Percentiles rank a stretch among this genome's conserved stretches.
These are phyloP conservation scores for Drosophila kikkawai DNA, from an alignment of 1,140 invertebrate genomes.

Conservation along the genomic window DNA sequence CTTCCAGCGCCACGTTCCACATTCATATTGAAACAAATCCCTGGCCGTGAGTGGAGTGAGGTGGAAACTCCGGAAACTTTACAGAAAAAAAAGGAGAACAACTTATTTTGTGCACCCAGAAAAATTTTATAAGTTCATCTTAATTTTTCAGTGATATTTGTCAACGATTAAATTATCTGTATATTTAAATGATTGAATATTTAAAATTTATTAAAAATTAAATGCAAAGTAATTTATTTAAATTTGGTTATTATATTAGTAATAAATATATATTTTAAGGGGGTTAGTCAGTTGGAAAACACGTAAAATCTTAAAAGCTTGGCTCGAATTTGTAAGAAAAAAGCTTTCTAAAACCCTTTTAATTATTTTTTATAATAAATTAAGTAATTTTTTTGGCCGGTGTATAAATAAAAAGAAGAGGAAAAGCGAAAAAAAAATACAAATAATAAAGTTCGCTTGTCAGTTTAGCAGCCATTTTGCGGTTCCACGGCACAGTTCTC, in stretches of 20 bases:
- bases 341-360: neutral
- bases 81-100: constrained; percentile 24
- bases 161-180: neutral
- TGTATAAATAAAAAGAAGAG: constrained; percentile 29
- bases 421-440: constrained; percentile 31
- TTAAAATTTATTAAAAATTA: no score
- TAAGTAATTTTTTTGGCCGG: neutral
- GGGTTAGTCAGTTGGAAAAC: neutral
- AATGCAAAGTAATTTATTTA: no score
- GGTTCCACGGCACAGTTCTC: constrained; percentile 64
- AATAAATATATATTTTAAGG: neutral
- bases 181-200: no score
- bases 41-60: constrained; percentile 10
- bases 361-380: neutral
- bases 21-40: constrained; percentile 62
- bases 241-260: no score
- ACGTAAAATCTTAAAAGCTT: neutral
- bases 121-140: neutral
- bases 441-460: constrained; percentile 85
- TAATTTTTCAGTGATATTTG: neutral
- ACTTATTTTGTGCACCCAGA: neutral
- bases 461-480: constrained; percentile 85
- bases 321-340: neutral
- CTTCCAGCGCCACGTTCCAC: constrained; percentile 55
- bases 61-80: constrained; percentile 33